These are phyloP conservation scores for Halichondria panicea DNA, from an alignment of 37 sponge, comb jelly and placozoan species.

Conservation along the genomic window DNA sequence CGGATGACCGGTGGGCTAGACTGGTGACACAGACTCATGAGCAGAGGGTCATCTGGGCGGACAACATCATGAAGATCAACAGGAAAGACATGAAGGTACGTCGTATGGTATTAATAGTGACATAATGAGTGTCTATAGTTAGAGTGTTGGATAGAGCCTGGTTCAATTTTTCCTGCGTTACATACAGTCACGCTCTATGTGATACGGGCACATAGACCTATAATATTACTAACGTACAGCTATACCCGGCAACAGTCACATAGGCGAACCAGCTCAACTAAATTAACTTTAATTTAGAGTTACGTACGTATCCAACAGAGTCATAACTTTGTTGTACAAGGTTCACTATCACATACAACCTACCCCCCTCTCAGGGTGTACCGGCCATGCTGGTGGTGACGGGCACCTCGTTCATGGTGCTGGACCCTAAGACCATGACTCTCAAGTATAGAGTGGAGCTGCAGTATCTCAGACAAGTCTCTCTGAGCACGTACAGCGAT, in stretches of 20 bases:
- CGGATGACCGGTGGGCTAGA: slow-evolving; percentile 68
- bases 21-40: slow-evolving; percentile 62
- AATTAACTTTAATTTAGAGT: too few relatives aligned
- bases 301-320: neutral
- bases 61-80: slow-evolving; percentile 76
- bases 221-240: neutral
- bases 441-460: slow-evolving; percentile 64
- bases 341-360: neutral
- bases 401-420: slow-evolving; percentile 52
- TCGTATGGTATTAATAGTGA: neutral
- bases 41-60: slow-evolving; percentile 80
- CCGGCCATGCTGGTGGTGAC: slow-evolving; percentile 66
- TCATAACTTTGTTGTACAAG: neutral
- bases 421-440: slow-evolving; percentile 66
- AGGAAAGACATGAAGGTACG: slow-evolving; percentile 73
- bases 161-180: neutral
- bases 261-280: neutral
- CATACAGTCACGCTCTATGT: neutral
- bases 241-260: neutral
- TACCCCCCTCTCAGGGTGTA: slow-evolving; percentile 26
- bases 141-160: neutral
- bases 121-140: neutral
- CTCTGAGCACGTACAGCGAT: slow-evolving; percentile 67
- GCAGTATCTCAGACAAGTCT: slow-evolving; percentile 50
- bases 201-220: neutral